Evolutionary conservation across 1,140 invertebrate genomes (phyloP).

Genomic region (Bactericera cockerelli): DNA sequence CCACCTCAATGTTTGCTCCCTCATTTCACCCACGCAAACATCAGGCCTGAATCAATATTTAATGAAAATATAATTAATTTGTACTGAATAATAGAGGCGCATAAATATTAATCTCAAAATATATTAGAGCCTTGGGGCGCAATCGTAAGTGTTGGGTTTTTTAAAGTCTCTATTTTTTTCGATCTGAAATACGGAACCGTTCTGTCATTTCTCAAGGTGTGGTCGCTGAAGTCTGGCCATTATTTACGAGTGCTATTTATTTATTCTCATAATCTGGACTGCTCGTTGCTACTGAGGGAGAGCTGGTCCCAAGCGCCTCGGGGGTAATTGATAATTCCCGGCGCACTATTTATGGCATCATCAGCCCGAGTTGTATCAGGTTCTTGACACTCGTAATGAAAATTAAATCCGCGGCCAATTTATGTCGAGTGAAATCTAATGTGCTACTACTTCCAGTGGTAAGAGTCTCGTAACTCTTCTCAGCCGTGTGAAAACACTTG

Average conservation of each 20-base stretch:
- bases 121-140: not conserved
- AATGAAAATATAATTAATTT: slow-evolving; percentile 5
- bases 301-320: not conserved
- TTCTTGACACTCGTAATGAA: too few relatives aligned
- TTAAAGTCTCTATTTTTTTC: not conserved
- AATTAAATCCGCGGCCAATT: too few relatives aligned
- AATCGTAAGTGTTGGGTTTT: not conserved
- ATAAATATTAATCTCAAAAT: not conserved
- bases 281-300: slow-evolving; percentile 1
- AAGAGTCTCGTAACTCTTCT: too few relatives aligned
- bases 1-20: too few relatives aligned
- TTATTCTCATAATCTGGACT: slow-evolving; percentile 7
- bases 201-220: slow-evolving; percentile 8
- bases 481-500: too few relatives aligned
- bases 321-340: slow-evolving; percentile 1
- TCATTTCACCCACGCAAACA: too few relatives aligned
- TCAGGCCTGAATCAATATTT: not conserved
- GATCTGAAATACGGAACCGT: slow-evolving; percentile 1
- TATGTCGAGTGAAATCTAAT: too few relatives aligned
- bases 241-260: slow-evolving; percentile 8
- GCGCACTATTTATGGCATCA: not conserved
- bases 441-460: too few relatives aligned
- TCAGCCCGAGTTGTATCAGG: not conserved
- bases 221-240: not conserved
- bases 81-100: not conserved